Percentiles rank a stretch among this genome's conserved stretches.
Conservation (phyloP, 2,113 vertebrate genomes). For the Pelobates fuscus region DNA sequence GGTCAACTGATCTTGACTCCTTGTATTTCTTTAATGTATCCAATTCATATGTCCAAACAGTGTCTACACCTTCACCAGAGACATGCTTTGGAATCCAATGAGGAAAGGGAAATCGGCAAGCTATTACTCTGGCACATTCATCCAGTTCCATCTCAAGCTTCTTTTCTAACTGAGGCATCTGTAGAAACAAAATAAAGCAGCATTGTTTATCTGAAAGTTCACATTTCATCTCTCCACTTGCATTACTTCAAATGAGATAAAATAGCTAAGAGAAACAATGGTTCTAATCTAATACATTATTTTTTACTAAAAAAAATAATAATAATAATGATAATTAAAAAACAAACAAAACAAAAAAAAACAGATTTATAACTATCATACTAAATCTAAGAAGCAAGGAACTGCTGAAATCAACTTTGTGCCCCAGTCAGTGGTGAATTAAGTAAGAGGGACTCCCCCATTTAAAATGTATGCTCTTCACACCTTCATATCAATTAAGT, state of each 20-base stretch:
- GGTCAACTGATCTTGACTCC: background rate
- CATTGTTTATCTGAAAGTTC: slow-evolving; percentile 11
- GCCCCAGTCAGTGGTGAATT: no score
- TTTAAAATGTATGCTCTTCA: no score
- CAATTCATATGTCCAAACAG: slow-evolving; percentile 87
- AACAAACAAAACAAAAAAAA: no score
- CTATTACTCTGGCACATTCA: slow-evolving; percentile 78
- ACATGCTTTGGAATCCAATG: slow-evolving; percentile 79
- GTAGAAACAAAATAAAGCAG: slow-evolving; percentile 50
- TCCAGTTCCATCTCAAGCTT: slow-evolving; percentile 83
- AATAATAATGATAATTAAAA: no score
- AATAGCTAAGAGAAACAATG: slow-evolving; percentile 15
- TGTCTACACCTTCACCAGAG: slow-evolving; percentile 84
- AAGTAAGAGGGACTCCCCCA: no score
- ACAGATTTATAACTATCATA: no score
- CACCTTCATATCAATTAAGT: no score
- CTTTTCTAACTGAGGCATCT: slow-evolving; percentile 88
- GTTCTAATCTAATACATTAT: no score
- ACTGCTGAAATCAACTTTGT: no score
- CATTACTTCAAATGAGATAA: background rate
- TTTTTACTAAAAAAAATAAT: no score
- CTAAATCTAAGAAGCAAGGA: no score
- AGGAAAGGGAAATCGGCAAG: slow-evolving; percentile 95
- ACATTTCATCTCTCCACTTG: background rate
- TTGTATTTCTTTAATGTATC: slow-evolving; percentile 55